A percentile compares a stretch with the other conserved stretches of the same genome.
phyloP scores from a whole-genome alignment of 2,797 vertebrate genomes.

The Premnoplex brunnescens region DNA sequence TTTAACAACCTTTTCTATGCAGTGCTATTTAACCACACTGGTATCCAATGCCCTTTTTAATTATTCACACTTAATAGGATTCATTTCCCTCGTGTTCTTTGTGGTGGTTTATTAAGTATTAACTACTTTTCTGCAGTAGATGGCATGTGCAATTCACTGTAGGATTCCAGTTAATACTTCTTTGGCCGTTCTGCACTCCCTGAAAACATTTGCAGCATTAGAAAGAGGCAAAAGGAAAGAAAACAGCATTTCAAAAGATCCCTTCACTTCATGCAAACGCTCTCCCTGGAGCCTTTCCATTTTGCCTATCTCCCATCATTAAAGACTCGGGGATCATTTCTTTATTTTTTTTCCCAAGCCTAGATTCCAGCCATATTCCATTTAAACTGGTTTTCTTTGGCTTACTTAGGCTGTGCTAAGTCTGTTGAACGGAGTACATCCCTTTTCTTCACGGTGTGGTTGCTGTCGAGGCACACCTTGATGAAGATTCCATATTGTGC shows the following conservation, averaged over 20 bases:
- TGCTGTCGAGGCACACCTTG: neutral
- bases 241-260: neutral
- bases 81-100: neutral
- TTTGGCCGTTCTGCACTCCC: neutral
- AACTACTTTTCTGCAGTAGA: constrained; percentile 37
- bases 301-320: neutral
- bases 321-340: neutral
- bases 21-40: neutral
- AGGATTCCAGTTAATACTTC: constrained; percentile 29
- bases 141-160: constrained; percentile 26
- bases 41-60: constrained; percentile 26
- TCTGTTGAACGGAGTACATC: neutral
- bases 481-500: neutral
- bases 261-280: neutral
- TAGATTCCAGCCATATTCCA: neutral
- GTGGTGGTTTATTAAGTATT: constrained; percentile 48
- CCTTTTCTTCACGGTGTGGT: neutral
- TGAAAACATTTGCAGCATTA: neutral
- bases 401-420: neutral
- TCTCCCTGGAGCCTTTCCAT: neutral
- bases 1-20: neutral
- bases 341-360: neutral
- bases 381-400: neutral
- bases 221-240: neutral
- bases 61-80: constrained; percentile 22